phyloP scores from a whole-genome alignment of 2,888 invertebrate genomes.

The Dryococelus australis region DNA sequence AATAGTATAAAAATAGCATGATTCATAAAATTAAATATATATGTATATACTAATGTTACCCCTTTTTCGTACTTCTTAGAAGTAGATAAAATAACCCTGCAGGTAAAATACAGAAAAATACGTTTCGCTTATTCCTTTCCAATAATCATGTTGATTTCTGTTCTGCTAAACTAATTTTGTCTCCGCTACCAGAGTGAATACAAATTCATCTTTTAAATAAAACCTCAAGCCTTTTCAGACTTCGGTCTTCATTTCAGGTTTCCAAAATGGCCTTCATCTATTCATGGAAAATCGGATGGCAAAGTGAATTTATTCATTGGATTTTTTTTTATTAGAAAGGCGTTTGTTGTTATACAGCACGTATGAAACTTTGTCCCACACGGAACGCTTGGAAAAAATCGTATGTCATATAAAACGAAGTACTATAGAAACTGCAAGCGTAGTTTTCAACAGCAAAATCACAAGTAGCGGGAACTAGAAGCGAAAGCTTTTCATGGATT shows the following conservation, averaged over 20 bases:
- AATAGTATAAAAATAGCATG: no score
- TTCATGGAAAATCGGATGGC: background rate
- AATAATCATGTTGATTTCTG: no score
- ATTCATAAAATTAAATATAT: no score
- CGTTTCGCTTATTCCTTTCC: no score
- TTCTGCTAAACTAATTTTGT: no score
- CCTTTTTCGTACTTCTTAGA: no score
- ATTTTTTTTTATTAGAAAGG: background rate
- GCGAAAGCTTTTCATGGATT: background rate
- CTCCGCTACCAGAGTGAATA: no score
- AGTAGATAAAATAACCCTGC: no score
- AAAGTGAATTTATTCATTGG: conserved; percentile 1
- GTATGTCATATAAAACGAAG: background rate
- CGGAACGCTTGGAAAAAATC: background rate
- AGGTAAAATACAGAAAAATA: no score
- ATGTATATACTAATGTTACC: no score
- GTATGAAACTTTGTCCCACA: background rate
- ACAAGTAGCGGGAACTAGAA: background rate
- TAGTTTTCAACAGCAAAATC: background rate
- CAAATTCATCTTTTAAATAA: no score
- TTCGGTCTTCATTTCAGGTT: background rate
- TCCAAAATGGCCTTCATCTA: background rate
- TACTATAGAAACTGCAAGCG: background rate
- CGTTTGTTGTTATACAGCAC: background rate
- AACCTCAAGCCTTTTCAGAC: background rate